Base-by-base conservation (phyloP, 2,113 vertebrate genomes). In the Daphoenositta chrysoptera region DNA sequence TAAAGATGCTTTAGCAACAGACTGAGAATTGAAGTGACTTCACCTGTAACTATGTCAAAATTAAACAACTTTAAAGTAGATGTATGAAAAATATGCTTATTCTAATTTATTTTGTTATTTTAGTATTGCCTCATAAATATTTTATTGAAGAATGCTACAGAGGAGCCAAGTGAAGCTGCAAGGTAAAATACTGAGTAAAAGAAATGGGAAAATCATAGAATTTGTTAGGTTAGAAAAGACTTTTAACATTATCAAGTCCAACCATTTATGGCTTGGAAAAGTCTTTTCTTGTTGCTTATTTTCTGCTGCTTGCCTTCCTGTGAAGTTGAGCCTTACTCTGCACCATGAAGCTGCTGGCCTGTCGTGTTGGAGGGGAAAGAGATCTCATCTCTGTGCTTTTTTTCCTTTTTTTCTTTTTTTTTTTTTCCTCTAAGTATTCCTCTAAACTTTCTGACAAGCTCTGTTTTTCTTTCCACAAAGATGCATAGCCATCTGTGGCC, bases 401-500 rank as follows among this genome's bases (percentile, higher is more conserved):
- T 71, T 50, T 30, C 1, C 4, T 40, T 40, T 4, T 26, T 39
- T 17, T n/a, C 20, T 39, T 17, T n/a, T 24, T n/a, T 50, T 37
- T 17, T 8, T 4, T 0, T 4, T 3, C 35, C 13, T 6, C 5
- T 13, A 33, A 93, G 77, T 70, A 40, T 23, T 57, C 7, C 75
- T 83, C 53, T 44, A 37, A 58, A 64, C 44, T 64, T 89, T 14
- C 15, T 88, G 80, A 93, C 53, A 22, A 35, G 57, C 35, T 6
- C 26, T 3, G 3, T n/a, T 81, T 86, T 92, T 54, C 40, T 90
- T 45, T 91, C 66, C 40, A 8, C 58, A 78, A 96, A 99, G 99
- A 51, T 99, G 99, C 94, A 98, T 99, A 63, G 99, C 99, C 30
- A 97, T 99, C 83, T 99, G 99, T 97, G 99, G 98, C 93, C 98